A percentile compares a stretch with the other conserved stretches of the same genome.
phyloP scores from a whole-genome alignment of 1,140 invertebrate species.

The Zaprionus lachaisei region DNA sequence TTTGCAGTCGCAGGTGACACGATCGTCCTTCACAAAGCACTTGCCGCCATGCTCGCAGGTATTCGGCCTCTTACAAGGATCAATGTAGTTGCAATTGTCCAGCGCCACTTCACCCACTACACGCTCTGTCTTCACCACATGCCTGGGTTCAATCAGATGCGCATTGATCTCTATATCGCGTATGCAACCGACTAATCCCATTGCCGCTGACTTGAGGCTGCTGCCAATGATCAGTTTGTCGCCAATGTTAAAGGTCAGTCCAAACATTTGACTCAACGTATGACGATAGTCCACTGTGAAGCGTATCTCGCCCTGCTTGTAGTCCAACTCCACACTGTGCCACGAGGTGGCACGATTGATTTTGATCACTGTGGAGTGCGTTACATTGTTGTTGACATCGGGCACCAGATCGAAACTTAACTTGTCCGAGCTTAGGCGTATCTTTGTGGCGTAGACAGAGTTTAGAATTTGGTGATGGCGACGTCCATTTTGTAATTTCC shows the following conservation, averaged over 20 bases:
- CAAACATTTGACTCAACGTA: conserved; percentile 89
- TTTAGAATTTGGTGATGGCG: conserved; percentile 29
- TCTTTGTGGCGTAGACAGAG: conserved; percentile 81
- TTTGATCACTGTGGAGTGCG: conserved; percentile 91
- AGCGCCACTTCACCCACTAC: conserved; percentile 94
- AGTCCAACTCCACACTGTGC: conserved; percentile 92
- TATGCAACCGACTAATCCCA: conserved; percentile 95
- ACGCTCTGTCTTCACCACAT: conserved; percentile 91
- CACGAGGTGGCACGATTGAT: conserved; percentile 90
- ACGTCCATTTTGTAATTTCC: conserved; percentile 77
- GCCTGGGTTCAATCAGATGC: conserved; percentile 88
- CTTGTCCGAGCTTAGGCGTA: conserved; percentile 92
- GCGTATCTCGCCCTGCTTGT: conserved; percentile 89
- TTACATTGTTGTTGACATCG: conserved; percentile 89
- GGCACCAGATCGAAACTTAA: conserved; percentile 92
- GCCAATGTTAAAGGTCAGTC: conserved; percentile 86
- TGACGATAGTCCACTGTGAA: conserved; percentile 90
- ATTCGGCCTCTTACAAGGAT: conserved; percentile 94
- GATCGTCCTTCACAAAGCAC: conserved; percentile 94
- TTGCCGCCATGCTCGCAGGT: conserved; percentile 96
- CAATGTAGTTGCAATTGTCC: conserved; percentile 95
- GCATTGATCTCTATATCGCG: conserved; percentile 94
- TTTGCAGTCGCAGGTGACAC: conserved; percentile 94
- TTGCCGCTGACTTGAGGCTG: conserved; percentile 87
- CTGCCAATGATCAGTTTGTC: conserved; percentile 90